These are phyloP conservation scores for Paguma larvata DNA, from an alignment of 2,797 vertebrate species.

Conservation along the genomic window DNA sequence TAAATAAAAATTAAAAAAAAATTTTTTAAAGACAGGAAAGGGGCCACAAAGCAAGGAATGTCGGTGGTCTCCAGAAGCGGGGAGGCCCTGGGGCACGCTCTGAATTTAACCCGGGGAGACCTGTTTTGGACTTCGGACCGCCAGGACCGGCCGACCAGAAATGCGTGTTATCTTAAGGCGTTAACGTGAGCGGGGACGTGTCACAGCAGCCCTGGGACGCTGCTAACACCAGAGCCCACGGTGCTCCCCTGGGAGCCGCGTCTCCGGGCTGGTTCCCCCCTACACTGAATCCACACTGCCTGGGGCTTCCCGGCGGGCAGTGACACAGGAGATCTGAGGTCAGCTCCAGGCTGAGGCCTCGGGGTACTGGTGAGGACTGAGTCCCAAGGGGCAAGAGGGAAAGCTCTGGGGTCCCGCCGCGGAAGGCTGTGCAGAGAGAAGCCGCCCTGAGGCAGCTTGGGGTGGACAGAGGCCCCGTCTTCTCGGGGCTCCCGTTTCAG, in stretches of 20 bases:
- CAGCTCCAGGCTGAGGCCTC: neutral
- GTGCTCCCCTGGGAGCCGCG: neutral
- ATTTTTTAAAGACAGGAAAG: neutral
- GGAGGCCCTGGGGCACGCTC: neutral
- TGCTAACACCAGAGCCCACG: no score
- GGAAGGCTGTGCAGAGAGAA: neutral
- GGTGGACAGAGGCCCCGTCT: neutral
- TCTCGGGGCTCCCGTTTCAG: fast-evolving
- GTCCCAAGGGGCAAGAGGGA: neutral
- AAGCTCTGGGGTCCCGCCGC: neutral
- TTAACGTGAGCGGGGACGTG: neutral
- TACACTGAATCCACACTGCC: neutral
- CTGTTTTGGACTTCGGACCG: neutral
- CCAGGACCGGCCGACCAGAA: neutral
- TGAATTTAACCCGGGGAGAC: neutral
- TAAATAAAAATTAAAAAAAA: no score
- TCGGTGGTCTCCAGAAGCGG: neutral
- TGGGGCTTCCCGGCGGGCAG: neutral
- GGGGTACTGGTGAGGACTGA: neutral
- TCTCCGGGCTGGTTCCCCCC: neutral
- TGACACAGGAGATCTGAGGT: neutral
- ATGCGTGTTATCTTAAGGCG: neutral
- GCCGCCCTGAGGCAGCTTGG: neutral
- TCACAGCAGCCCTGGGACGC: neutral
- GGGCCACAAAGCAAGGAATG: neutral